phyloP scores from a whole-genome alignment of 2,113 vertebrate species.

The Anser cygnoides region DNA sequence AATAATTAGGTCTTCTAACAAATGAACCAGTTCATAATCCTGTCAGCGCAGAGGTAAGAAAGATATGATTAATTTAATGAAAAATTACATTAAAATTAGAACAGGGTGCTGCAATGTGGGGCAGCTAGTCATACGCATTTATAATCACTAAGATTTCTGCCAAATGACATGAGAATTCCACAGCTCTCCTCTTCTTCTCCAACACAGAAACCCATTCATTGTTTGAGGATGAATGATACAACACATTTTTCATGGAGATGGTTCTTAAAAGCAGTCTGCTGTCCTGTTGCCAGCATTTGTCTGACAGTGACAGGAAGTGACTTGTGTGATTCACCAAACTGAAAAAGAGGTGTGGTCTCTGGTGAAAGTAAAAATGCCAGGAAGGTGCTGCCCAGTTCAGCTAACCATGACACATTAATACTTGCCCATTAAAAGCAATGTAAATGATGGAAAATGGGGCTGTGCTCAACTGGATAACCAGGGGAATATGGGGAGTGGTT shows the following conservation, averaged over 20 bases:
- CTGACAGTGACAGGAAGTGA: not conserved
- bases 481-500: not conserved
- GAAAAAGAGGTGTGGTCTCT: not conserved
- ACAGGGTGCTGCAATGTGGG: constrained; percentile 7
- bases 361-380: not conserved
- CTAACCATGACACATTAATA: not conserved
- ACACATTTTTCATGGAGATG: not conserved
- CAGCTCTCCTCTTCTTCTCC: not conserved
- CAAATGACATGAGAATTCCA: not conserved
- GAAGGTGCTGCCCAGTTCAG: not conserved
- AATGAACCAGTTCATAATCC: not conserved
- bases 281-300: not conserved
- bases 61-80: not conserved
- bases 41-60: not conserved
- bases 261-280: not conserved
- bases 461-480: not conserved
- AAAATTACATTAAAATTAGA: constrained; percentile 22
- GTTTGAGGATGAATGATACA: fast-evolving
- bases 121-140: not conserved
- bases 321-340: not conserved
- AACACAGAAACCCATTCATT: not conserved
- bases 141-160: constrained; percentile 40
- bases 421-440: not conserved
- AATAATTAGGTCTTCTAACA: constrained; percentile 1
- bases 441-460: not conserved